These are phyloP conservation scores for Steinernema carpocapsae DNA, from an alignment of 2,888 invertebrate species.

Conservation along the genomic window DNA sequence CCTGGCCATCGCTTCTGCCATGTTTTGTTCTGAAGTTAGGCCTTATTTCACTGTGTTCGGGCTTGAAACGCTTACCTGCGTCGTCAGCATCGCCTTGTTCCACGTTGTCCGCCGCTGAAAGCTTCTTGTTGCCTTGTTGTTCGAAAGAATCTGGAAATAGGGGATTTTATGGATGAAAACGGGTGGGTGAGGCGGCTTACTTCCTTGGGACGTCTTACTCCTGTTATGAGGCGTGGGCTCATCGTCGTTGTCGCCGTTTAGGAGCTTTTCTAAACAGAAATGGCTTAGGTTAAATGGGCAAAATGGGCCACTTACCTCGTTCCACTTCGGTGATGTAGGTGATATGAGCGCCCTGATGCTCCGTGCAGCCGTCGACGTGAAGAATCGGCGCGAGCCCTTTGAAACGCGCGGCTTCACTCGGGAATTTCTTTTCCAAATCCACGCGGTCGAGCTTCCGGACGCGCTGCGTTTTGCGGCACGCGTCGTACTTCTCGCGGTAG, in stretches of 20 bases:
- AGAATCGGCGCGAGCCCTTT: neutral
- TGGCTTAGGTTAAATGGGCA: neutral
- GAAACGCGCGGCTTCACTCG: neutral
- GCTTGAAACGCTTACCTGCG: too few species aligned
- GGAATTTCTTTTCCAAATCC: conserved; percentile 6
- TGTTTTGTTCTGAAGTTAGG: too few species aligned
- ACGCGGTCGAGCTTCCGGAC: neutral
- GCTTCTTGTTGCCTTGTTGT: too few species aligned
- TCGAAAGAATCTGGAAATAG: too few species aligned
- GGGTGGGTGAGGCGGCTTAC: neutral
- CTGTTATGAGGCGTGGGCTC: neutral
- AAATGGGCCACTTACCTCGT: neutral
- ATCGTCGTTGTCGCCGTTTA: neutral
- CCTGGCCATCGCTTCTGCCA: too few species aligned
- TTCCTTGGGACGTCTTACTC: neutral
- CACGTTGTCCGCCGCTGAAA: too few species aligned
- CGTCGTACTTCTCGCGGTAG: neutral
- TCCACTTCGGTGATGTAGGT: neutral
- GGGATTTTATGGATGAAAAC: too few species aligned
- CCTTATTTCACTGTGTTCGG: too few species aligned
- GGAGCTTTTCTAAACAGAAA: neutral
- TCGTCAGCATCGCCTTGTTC: too few species aligned
- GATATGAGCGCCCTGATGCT: neutral
- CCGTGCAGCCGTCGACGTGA: neutral
- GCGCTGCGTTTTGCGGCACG: too few species aligned